Evolutionary conservation across 2,888 invertebrate genomes (phyloP), one percentile per base, ranked within the genome.

Genomic region (Dione juno): DNA sequence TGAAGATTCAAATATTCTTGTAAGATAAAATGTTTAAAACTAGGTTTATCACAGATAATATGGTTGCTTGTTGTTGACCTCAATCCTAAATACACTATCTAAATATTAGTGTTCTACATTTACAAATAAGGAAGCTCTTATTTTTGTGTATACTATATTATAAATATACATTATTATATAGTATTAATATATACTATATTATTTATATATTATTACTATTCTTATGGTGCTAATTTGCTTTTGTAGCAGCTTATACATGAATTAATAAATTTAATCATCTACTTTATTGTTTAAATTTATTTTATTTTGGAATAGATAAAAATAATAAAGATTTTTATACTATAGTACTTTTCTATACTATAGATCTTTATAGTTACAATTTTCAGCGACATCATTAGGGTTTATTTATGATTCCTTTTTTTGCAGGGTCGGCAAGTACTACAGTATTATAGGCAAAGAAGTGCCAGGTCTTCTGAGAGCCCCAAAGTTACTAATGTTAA

Each of bases 401-500:
- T 3, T 3, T 28, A 28, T 5, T 28, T 28, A 28, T 3, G 28
- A 28, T 28, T 28, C 28, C 28, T 19, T 14, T 21, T 13, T 81
- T 87, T 54, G 5, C 82, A 90, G 89, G 93, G 88, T 10, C 86
- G 84, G 3, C 87, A 86, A 80, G 87, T 93, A 45, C 76, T 94
- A 73, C 90, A 89, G 81, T 85, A 88, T 80, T 94, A 92, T 73
- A 85, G 90, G 70, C 85, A 84, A 52, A 79, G 81, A 73, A 81
- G 84, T 54, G 72, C 79, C 13, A 83, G 83, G 66, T 75, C 76
- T 16, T 77, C 81, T 0, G 84, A 84, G 28, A 82, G 88, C 64
- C 86, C 88, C 0, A 84, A 87, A 75, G 80, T 94, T 6, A 84
- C 86, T 21, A 92, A 94, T 79, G 88, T 95, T 5, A 93, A 93